Conservation (phyloP, 2,113 vertebrate species). For the Axis porcinus region DNA sequence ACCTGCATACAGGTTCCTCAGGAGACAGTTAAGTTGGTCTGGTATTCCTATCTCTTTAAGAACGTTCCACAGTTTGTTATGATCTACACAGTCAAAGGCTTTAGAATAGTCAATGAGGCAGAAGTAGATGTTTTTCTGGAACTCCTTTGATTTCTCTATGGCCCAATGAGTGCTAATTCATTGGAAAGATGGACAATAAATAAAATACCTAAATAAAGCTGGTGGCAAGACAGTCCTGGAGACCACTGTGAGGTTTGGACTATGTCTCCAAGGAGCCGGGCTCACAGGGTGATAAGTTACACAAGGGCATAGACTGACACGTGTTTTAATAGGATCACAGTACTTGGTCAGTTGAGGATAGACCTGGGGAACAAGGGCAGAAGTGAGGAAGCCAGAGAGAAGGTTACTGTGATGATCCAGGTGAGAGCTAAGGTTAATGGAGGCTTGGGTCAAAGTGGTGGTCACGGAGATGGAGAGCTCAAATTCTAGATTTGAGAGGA, state of each 20-base stretch:
- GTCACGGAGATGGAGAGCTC: fast-evolving
- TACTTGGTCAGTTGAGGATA: fast-evolving
- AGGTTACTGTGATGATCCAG: fast-evolving
- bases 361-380: not conserved
- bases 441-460: no score
- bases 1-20: not conserved
- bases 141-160: not conserved
- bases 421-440: fast-evolving
- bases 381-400: not conserved
- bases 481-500: not conserved
- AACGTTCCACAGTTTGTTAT: not conserved
- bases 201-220: not conserved
- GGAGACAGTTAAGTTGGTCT: not conserved
- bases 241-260: not conserved
- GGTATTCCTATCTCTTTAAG: not conserved
- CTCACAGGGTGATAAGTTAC: not conserved
- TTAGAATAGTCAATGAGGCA: not conserved
- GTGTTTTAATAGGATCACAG: fast-evolving
- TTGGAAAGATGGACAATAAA: not conserved
- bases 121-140: not conserved
- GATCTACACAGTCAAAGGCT: not conserved
- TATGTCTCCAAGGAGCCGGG: not conserved
- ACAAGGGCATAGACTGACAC: fast-evolving
- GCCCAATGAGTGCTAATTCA: not conserved
- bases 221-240: not conserved